These are phyloP conservation scores for Crenuchus spilurus DNA, from an alignment of 2,797 vertebrate species.

Conservation along the genomic window DNA sequence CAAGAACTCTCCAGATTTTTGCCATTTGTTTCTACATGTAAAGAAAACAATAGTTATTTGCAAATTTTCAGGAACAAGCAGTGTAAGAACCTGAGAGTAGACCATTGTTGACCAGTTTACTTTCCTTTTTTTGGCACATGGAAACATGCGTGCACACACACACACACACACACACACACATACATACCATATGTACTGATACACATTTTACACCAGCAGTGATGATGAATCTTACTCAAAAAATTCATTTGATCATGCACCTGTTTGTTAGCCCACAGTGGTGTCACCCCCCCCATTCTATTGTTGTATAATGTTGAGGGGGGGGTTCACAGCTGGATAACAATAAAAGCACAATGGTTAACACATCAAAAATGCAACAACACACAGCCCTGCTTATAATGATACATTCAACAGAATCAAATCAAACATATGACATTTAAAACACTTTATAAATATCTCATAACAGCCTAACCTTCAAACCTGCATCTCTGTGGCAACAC, in stretches of 20 bases:
- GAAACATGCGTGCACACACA: constrained; percentile 36
- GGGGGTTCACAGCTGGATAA: not conserved
- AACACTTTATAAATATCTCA: not conserved
- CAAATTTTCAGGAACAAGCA: constrained; percentile 39
- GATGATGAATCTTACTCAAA: constrained; percentile 29
- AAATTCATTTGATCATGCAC: constrained; percentile 14
- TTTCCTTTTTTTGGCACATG: constrained; percentile 35
- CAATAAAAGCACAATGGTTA: constrained; percentile 36
- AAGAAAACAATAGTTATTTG: constrained; percentile 48
- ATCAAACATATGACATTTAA: not conserved
- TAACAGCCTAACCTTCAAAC: not conserved
- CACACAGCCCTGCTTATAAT: not conserved
- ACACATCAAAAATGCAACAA: not conserved
- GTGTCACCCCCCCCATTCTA: not conserved
- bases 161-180: constrained; percentile 31
- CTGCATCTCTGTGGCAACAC: not conserved
- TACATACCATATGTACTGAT: constrained; percentile 14
- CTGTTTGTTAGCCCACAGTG: not conserved
- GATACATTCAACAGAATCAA: not conserved
- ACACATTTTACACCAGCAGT: constrained; percentile 37
- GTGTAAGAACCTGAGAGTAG: constrained; percentile 50
- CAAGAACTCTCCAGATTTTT: not conserved
- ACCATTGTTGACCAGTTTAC: constrained; percentile 3
- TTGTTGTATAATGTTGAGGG: not conserved
- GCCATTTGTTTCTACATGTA: constrained; percentile 8